phyloP scores from a whole-genome alignment of 1,140 invertebrate species.

The Stegodyphus mimosarum region DNA sequence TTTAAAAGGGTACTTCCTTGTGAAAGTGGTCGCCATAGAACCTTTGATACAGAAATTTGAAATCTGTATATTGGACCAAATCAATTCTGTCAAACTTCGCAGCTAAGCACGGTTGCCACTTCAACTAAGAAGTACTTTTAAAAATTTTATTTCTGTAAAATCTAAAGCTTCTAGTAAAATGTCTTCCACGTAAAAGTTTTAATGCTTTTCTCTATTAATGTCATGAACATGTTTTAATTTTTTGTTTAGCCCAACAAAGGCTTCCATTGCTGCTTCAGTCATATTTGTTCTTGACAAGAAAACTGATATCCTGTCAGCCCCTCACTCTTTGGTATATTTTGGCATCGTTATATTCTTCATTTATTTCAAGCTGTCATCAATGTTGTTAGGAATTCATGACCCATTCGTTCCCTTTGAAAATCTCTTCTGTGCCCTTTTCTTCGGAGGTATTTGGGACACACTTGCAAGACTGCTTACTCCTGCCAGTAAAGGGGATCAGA shows the following conservation, averaged over 20 bases:
- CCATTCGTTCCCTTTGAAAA: conserved; percentile 99
- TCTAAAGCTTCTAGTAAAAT: too few relatives aligned
- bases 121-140: too few relatives aligned
- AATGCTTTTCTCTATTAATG: background rate
- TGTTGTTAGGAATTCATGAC: conserved; percentile 96
- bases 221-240: background rate
- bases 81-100: too few relatives aligned
- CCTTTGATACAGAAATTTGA: too few relatives aligned
- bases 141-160: too few relatives aligned
- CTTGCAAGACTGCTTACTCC: conserved; percentile 60
- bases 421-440: conserved; percentile 94
- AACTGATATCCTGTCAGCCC: conserved; percentile 94
- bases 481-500: conserved; percentile 71
- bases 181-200: too few relatives aligned
- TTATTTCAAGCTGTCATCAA: conserved; percentile 97
- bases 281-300: conserved; percentile 98
- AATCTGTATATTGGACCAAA: too few relatives aligned
- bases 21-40: too few relatives aligned
- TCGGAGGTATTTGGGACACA: conserved; percentile 98
- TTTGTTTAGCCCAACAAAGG: conserved; percentile 90
- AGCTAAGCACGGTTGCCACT: too few relatives aligned
- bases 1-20: too few relatives aligned
- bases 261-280: conserved; percentile 91
- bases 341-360: conserved; percentile 99
- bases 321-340: conserved; percentile 96